Evolutionary conservation across 2,888 invertebrate genomes (phyloP).

Genomic region (Amblyjoppa fuscipennis): DNA sequence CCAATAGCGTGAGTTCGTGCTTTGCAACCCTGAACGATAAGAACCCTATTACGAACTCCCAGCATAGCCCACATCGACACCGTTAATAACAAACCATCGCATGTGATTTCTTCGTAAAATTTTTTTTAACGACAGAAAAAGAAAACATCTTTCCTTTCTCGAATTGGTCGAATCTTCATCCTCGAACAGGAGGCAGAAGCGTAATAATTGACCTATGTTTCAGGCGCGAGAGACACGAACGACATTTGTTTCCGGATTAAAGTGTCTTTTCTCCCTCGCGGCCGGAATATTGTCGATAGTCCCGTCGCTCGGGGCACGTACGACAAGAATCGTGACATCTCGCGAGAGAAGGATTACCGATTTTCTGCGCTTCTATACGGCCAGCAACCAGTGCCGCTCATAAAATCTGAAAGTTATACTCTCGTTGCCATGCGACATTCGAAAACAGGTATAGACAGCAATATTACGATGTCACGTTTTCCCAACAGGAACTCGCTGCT

Average conservation of each 20-base stretch:
- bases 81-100: neutral
- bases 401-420: conserved; percentile 21
- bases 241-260: neutral
- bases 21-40: too few relatives aligned
- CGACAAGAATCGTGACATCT: conserved; percentile 25
- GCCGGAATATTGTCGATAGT: conserved; percentile 9
- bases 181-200: neutral
- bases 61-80: too few relatives aligned
- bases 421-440: conserved; percentile 27
- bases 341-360: conserved; percentile 28
- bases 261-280: neutral
- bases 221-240: neutral
- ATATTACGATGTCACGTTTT: conserved; percentile 41
- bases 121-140: too few relatives aligned
- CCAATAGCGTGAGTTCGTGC: too few relatives aligned
- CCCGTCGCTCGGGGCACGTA: conserved; percentile 21
- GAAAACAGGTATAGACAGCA: conserved; percentile 17
- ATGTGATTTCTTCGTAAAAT: too few relatives aligned
- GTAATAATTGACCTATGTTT: neutral
- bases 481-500: conserved; percentile 19
- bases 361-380: neutral
- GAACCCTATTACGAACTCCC: too few relatives aligned
- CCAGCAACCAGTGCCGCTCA: neutral
- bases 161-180: too few relatives aligned
- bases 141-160: too few relatives aligned